A percentile compares a stretch with the other conserved stretches of the same genome.
Conservation (phyloP, 1,140 invertebrate genomes). For the Megalonaias nervosa region DNA sequence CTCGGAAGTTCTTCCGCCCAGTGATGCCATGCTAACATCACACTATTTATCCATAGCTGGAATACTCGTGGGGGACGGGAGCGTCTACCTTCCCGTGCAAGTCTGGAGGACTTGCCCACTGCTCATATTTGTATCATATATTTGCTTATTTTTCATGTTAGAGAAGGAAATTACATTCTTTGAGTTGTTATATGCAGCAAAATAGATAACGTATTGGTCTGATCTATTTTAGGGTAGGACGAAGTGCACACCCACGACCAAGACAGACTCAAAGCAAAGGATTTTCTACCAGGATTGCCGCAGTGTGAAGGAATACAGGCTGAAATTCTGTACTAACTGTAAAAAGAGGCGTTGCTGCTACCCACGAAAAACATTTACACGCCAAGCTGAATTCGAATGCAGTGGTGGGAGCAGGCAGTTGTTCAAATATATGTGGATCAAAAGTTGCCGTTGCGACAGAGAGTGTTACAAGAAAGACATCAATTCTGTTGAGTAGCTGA, state of each 20-base stretch:
- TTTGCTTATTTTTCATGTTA: not conserved
- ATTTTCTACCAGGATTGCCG: slow-evolving; percentile 78
- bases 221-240: slow-evolving; percentile 75
- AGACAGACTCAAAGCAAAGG: slow-evolving; percentile 72
- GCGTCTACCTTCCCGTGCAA: no score
- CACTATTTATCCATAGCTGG: no score
- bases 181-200: not conserved
- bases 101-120: no score
- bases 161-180: not conserved
- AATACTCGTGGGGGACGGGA: no score
- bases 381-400: slow-evolving; percentile 73
- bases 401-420: slow-evolving; percentile 37
- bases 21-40: no score
- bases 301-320: slow-evolving; percentile 77
- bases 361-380: slow-evolving; percentile 76
- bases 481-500: no score
- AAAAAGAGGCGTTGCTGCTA: slow-evolving; percentile 74
- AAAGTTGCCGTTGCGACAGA: slow-evolving; percentile 58
- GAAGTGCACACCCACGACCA: slow-evolving; percentile 78
- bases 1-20: no score
- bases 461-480: slow-evolving; percentile 39
- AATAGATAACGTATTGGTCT: not conserved
- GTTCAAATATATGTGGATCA: slow-evolving; percentile 62
- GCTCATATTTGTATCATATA: not conserved
- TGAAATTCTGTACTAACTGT: slow-evolving; percentile 79